Base-by-base conservation (phyloP, 2,797 vertebrate species). In the Amphiprion clarkii region DNA sequence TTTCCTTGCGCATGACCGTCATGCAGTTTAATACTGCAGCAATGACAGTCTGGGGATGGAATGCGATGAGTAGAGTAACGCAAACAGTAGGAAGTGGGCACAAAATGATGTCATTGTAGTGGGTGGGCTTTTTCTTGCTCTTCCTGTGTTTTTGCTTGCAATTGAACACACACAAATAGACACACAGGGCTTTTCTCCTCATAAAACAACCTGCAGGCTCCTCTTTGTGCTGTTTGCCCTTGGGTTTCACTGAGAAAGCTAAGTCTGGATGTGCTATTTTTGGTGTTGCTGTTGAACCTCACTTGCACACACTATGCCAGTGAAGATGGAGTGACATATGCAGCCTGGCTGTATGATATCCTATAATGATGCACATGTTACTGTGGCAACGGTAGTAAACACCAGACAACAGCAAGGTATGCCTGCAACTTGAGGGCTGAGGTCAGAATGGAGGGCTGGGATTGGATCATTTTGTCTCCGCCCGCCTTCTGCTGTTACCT, bases 241-340 rank as follows among this genome's bases (percentile, higher is more conserved):
- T 90, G 86, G 57, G 31, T 74, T 66, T 72, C 66, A 64, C 62
- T 66, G 11, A 70, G 54, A 29, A 62, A 74, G 72, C 78, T 62
- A 72, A 80, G 77, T 69, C 76, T 72, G 49, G 54, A 39, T 27
- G 71, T 16, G 72, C 85, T 91, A 89, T 92, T 88, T 91, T 86
- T 82, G 79, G 76, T 54, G 1, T 65, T 42, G 13, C 16, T 17
- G 3, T 36, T 72, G 58, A 65, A 55, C 36, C 74, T 70, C 52
- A 13, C n/a, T 51, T 71, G 6, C 44, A 16, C 46, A 9, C 36
- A 19, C 46, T 17, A n/a, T 53, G 33, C 44, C 67, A 59, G 1
- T 53, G 54, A 68, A 36, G 42, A 56, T 10, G 21, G 70, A 63
- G 44, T 25, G 49, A 65, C 76, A 49, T 48, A 25, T 39, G 63